Evolutionary conservation across 2,797 vertebrate genomes (phyloP), one percentile per base, ranked within the genome.

Genomic region (Phoxinus dragarum): DNA sequence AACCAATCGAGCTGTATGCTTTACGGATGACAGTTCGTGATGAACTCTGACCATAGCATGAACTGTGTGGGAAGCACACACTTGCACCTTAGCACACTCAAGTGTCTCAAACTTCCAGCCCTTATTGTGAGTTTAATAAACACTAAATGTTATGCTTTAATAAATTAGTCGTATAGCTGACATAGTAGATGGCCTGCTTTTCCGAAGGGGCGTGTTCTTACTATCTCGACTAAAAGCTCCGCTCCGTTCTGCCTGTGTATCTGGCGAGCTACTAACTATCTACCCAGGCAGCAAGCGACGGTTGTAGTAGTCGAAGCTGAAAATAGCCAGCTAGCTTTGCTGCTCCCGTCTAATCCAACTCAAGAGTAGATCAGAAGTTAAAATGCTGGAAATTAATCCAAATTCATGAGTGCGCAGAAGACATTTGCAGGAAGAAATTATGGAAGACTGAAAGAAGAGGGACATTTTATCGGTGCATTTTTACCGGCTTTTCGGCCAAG

Each of bases 311-410:
- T 84, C 84, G 86, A 84, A 84, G 89, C 88, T 86, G 86, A 81
- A 93, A 91, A 91, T 93, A 94, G 90, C 93, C 88, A 91, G 91
- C 89, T 93, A 94, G 92, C 94, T 92, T 56, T 92, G 83, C 86
- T 84, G 87, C 80, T 89, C 56, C 75, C 76, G 82, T 79, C 80
- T 38, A 72, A 61, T 73, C 84, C 66, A 89, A 72, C 40, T 80
- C 56, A 1, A 31, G 56, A 11, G 80, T 80, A 81, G 52, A 31
- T 82, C 6, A 61, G 19, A 54, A 52, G 87, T 78, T 61, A 68
- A 38, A 47, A 69, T 38, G 56, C 75, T 49, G 74, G 31, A 54
- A 74, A 86, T 47, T 5, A 61, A 9, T 66, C 21, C 11, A 84
- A 82, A 86, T 87, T 47, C 86, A 86, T 17, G 54, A 83, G 17